These are phyloP conservation scores for Sphecodes monilicornis DNA, from an alignment of 2,888 invertebrate species.

Conservation along the genomic window DNA sequence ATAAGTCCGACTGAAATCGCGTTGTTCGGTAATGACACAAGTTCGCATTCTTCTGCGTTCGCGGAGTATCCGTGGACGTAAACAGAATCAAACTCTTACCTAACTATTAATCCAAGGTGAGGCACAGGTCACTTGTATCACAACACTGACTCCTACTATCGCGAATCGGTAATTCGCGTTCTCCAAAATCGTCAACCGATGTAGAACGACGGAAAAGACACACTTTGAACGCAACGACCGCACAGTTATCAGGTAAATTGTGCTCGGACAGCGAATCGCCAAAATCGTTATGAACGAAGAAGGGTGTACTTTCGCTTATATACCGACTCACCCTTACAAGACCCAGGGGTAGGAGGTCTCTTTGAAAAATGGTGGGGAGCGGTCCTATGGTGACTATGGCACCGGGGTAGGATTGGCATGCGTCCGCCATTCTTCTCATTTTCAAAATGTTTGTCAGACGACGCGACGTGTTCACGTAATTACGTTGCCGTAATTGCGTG, in stretches of 20 bases:
- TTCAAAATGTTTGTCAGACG: constrained; percentile 41
- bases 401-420: constrained; percentile 67
- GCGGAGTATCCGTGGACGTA: not conserved
- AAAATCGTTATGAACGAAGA: constrained; percentile 67
- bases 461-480: not conserved
- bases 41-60: not conserved
- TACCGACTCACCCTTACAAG: constrained; percentile 75
- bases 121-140: constrained; percentile 67
- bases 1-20: not conserved
- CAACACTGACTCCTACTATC: constrained; percentile 62
- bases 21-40: constrained; percentile 13
- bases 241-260: constrained; percentile 11
- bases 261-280: constrained; percentile 36
- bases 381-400: constrained; percentile 56
- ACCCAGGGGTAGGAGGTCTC: constrained; percentile 63
- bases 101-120: constrained; percentile 72
- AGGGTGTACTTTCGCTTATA: constrained; percentile 72
- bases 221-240: not conserved
- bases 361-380: constrained; percentile 69
- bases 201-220: too few species aligned
- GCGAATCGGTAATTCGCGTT: not conserved
- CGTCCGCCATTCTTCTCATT: constrained; percentile 53
- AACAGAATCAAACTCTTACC: constrained; percentile 58
- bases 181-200: not conserved
- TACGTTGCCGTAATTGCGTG: too few species aligned